Evolutionary conservation across 2,888 invertebrate species (phyloP), one percentile per base, ranked within the genome.

Genomic region (Bombylius major): DNA sequence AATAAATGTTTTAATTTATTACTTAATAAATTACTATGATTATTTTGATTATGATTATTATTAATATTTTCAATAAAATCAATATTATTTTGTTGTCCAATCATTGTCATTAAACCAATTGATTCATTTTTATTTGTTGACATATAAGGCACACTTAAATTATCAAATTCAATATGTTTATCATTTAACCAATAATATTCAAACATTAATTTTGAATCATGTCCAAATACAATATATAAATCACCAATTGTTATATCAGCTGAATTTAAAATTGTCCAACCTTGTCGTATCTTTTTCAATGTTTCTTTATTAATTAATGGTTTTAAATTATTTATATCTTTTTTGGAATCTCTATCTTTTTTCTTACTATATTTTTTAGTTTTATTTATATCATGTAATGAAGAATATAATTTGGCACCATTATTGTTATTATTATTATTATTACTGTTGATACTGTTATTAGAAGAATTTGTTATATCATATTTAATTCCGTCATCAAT

Each of bases 201-300:
- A 33, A 90, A 70, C 56, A 83, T 79, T 39, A 91, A 71, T 70
- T 83, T 86, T 0, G 87, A 85, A 58, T 89, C 84, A 56, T 72
- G 68, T 0, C 75, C 76, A 67, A 89, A 87, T 84, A 94, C 90
- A 51, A 95, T 78, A 74, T 92, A 94, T 56, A 95, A 74, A 74
- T 96, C 94, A 0, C 94, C 94, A 39, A 96, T 79, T 5, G 91
- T 90, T 47, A 94, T 79, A 42, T 87, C 84, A 8, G 86, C 87
- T 1, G 86, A 83, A 67, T 86, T 86, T 14, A 80, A 75, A 9
- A 80, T 69, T 54, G 87, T 91, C 93, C 94, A 95, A 0, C 94
- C 94, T 44, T 65, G 66, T 54, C 73, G 69, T 48, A 75, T 72
- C 57, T 71, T 66, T 54, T 67, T 67, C n/a, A 73, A 65, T 9